Evolutionary conservation across 2,797 vertebrate genomes (phyloP).

Genomic region (Clarias pachynema): DNA sequence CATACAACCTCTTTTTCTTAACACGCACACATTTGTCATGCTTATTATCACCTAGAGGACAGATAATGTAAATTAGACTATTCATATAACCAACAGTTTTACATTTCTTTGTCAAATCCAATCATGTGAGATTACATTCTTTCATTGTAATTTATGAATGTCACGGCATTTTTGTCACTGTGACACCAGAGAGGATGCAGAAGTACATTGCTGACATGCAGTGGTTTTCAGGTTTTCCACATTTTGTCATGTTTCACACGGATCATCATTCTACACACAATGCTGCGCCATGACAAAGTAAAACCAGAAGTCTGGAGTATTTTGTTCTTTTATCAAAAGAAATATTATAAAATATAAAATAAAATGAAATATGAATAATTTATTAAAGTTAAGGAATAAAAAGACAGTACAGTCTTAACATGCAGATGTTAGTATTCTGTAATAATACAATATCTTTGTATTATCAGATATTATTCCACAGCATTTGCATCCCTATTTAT

Average conservation of each 20-base stretch:
- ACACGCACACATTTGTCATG: background rate
- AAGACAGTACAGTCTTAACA: background rate
- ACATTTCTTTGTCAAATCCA: background rate
- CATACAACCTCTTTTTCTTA: background rate
- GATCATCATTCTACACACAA: too few relatives aligned
- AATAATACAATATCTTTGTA: too few relatives aligned
- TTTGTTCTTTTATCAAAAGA: too few relatives aligned
- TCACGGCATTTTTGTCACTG: too few relatives aligned
- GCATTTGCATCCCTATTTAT: background rate
- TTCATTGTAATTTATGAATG: background rate
- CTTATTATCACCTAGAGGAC: background rate
- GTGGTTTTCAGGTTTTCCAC: too few relatives aligned
- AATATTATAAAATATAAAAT: too few relatives aligned
- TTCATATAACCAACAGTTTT: background rate
- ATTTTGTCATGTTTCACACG: too few relatives aligned
- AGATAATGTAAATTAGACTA: background rate
- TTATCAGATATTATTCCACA: background rate
- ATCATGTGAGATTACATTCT: background rate
- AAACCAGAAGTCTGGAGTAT: too few relatives aligned
- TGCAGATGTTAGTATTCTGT: background rate
- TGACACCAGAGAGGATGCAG: too few relatives aligned
- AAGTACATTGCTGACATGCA: too few relatives aligned
- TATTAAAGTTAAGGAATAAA: background rate
- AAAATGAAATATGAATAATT: too few relatives aligned
- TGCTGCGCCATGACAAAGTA: too few relatives aligned